A percentile compares a stretch with the other conserved stretches of the same genome.
Evolutionary conservation across 2,113 vertebrate genomes (phyloP).

Genomic region (Hippoglossus stenolepis): DNA sequence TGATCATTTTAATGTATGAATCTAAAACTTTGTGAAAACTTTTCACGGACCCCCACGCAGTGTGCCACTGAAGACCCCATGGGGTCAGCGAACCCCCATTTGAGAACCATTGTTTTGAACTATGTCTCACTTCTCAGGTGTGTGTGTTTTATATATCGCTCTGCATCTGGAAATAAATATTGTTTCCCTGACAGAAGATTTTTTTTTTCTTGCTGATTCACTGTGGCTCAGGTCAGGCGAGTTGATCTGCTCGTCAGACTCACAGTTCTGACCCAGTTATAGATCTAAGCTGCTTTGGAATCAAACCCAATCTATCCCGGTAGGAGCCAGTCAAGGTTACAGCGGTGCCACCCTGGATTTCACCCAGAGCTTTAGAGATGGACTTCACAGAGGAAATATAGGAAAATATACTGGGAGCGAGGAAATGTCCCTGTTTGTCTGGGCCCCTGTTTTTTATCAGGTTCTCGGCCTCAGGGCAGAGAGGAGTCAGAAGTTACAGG

Average conservation of each 20-base stretch:
- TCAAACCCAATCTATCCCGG: conserved; percentile 40
- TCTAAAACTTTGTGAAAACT: no score
- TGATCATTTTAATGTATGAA: no score
- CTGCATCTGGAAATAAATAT: background rate
- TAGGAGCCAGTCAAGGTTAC: conserved; percentile 37
- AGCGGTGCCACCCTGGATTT: conserved; percentile 25
- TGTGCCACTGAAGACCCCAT: no score
- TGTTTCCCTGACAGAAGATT: background rate
- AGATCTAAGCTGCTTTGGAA: conserved; percentile 69
- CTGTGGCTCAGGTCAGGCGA: background rate
- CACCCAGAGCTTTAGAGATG: conserved; percentile 26
- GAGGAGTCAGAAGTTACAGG: conserved; percentile 28
- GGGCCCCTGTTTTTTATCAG: background rate
- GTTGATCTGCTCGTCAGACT: conserved; percentile 10
- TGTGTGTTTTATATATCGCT: background rate
- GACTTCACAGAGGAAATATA: conserved; percentile 27
- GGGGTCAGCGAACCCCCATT: no score
- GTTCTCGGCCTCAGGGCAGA: conserved; percentile 37
- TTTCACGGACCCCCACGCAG: no score
- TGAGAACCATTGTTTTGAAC: background rate
- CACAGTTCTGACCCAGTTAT: conserved; percentile 61
- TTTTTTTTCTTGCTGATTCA: conserved; percentile 23
- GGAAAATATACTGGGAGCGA: conserved; percentile 43
- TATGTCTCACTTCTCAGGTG: background rate
- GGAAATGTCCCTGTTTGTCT: background rate